Percentiles rank a stretch among this genome's conserved stretches.
These are phyloP conservation scores for Anthopleura xanthogrammica DNA, from an alignment of 92 coral and sea anemone genomes.

Conservation along the genomic window DNA sequence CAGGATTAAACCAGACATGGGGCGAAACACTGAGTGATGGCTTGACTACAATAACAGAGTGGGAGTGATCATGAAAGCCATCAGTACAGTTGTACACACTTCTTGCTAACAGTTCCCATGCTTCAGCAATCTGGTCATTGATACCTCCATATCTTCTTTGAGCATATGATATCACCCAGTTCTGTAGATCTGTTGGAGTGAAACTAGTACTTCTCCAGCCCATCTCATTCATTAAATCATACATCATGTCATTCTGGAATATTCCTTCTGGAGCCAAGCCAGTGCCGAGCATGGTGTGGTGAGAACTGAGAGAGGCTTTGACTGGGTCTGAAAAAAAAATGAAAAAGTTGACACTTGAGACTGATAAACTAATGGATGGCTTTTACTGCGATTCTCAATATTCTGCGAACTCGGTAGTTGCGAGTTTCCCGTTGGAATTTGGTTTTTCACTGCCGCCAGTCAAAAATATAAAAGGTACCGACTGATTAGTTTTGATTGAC, in stretches of 20 bases:
- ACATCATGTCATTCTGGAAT: slow-evolving; percentile 82
- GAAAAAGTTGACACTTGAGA: no score
- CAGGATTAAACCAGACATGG: slow-evolving; percentile 73
- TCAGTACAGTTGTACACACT: slow-evolving; percentile 71
- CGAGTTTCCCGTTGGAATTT: no score
- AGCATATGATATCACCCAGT: slow-evolving; percentile 71
- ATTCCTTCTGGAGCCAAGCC: slow-evolving; percentile 97
- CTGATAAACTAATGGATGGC: no score
- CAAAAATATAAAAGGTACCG: no score
- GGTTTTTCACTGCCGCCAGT: no score
- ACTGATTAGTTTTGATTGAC: no score
- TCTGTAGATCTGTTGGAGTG: slow-evolving; percentile 33
- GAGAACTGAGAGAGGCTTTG: slow-evolving; percentile 42
- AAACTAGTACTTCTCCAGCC: slow-evolving; percentile 71
- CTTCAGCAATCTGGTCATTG: slow-evolving; percentile 26
- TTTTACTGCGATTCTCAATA: no score
- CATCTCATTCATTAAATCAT: slow-evolving; percentile 94
- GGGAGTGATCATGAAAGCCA: slow-evolving; percentile 35
- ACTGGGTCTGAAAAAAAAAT: slow-evolving; percentile 59
- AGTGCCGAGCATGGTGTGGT: slow-evolving; percentile 86
- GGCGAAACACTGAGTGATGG: slow-evolving; percentile 63
- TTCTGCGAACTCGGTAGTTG: no score
- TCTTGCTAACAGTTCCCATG: slow-evolving; percentile 65
- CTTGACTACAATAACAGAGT: slow-evolving; percentile 58
- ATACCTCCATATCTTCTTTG: slow-evolving; percentile 64